Evolutionary conservation across 2,113 vertebrate species (phyloP).

Genomic region (Neodon shergylaensis): DNA sequence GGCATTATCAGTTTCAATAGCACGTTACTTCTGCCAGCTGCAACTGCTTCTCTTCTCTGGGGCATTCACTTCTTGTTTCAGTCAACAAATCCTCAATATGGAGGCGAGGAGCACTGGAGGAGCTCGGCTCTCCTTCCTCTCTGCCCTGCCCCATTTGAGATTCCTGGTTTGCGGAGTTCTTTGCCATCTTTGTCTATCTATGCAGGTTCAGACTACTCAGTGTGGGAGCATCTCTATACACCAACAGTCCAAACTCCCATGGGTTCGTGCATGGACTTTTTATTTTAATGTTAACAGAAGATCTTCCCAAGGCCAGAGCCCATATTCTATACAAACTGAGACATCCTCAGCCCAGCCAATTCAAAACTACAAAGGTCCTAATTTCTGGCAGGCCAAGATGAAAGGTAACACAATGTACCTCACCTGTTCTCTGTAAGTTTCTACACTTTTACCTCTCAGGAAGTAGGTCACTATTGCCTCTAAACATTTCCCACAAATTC

Average conservation of each 20-base stretch:
- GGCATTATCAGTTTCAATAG: slow-evolving; percentile 79
- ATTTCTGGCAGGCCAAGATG: background rate
- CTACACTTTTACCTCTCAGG: background rate
- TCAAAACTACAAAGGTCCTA: slow-evolving; percentile 4
- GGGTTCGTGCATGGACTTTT: slow-evolving; percentile 35
- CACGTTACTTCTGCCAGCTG: slow-evolving; percentile 72
- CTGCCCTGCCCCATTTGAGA: background rate
- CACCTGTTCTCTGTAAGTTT: slow-evolving; percentile 4
- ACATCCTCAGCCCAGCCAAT: background rate
- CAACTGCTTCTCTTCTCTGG: slow-evolving; percentile 39
- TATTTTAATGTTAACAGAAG: slow-evolving; percentile 24
- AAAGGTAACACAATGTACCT: slow-evolving; percentile 16
- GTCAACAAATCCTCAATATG: slow-evolving; percentile 57
- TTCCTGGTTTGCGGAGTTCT: background rate
- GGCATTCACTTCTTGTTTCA: slow-evolving; percentile 64
- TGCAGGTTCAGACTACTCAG: slow-evolving; percentile 3
- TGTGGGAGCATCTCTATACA: slow-evolving; percentile 25
- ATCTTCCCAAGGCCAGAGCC: background rate
- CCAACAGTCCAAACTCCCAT: background rate
- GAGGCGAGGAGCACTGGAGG: background rate
- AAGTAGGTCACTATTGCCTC: background rate
- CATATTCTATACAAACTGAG: slow-evolving; percentile 55
- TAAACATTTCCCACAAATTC: slow-evolving; percentile 3
- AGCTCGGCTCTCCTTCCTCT: background rate
- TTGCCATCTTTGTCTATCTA: slow-evolving; percentile 46